Base-by-base conservation (phyloP, 2,888 invertebrate species). In the Frankliniella fusca region DNA sequence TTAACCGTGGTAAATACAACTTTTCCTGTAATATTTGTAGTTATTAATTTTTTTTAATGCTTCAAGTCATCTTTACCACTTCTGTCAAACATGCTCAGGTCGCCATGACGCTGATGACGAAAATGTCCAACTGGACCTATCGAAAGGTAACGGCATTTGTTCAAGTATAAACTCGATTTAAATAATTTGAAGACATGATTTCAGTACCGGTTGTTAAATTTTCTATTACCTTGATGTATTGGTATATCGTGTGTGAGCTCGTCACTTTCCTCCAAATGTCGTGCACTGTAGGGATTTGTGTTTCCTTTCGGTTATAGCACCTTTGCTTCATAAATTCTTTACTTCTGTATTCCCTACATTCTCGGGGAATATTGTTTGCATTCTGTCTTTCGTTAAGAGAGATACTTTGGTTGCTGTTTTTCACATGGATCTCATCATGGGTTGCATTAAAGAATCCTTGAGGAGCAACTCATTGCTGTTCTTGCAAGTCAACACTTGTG, bases 21-120 rank as follows among this genome's bases (percentile, higher is more conserved):
- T 86, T 85, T 85, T 82, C 82, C 2, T 61, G 61, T 48, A 76
- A 48, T 76, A 54, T 83, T 80, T 83, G 80, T 82, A 80, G 28
- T 82, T 82, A 83, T 82, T 83, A 76, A 82, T 82, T 82, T 83
- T 81, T 48, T 81, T 76, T 38, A 76, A 81, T 81, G n/a, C 83
- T 70, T 81, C 80, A 83, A 61, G 70, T 83, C 61, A 48, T 84
- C 84, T 49, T 80, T 80, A 82, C 82, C 84, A 83, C 79, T 83
- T 70, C 50, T 84, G 84, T 84, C 54, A 80, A 84, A 81, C 84
- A 83, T 84, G 86, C 86, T 81, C 85, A 88, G 88, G 86, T 85
- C 88, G 87, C 82, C 87, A 87, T 80, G 88, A 88, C 86, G 90
- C 89, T 86, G 93, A 93, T 88, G 93, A 93, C 88, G 91, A 91